Percentiles rank a stretch among this genome's conserved stretches.
phyloP scores from a whole-genome alignment of 1,140 invertebrate genomes.

The Penaeus chinensis region DNA sequence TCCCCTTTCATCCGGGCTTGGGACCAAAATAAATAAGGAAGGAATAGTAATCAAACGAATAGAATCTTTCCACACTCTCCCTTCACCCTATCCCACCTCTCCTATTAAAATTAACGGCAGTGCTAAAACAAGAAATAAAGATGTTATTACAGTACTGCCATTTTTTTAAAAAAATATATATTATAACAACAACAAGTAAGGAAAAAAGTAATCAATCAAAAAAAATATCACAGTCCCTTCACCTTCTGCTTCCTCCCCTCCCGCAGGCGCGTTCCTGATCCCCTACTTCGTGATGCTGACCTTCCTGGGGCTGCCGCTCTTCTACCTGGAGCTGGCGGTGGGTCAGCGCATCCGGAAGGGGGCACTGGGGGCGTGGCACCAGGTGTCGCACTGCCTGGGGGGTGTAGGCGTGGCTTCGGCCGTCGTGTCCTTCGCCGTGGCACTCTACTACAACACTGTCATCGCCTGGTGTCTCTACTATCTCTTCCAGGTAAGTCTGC shows the following conservation, averaged over 20 bases:
- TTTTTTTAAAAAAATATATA: too few species aligned
- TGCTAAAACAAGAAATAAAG: too few species aligned
- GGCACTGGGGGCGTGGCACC: conserved; percentile 93
- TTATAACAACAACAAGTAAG: too few species aligned
- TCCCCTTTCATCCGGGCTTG: too few species aligned
- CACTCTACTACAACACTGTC: conserved; percentile 96
- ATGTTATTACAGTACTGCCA: too few species aligned
- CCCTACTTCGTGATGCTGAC: conserved; percentile 60
- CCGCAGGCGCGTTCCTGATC: conserved; percentile 53
- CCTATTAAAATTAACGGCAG: too few species aligned
- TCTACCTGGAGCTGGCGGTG: conserved; percentile 58
- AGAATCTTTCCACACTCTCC: too few species aligned
- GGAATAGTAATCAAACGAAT: too few species aligned
- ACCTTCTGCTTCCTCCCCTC: neutral
- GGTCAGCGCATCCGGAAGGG: conserved; percentile 72
- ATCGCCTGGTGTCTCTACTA: conserved; percentile 98
- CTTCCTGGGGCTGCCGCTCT: conserved; percentile 54
- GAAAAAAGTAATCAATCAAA: too few species aligned
- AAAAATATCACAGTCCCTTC: too few species aligned
- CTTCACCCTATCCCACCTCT: too few species aligned
- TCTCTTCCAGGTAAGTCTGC: conserved; percentile 80
- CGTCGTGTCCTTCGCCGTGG: conserved; percentile 79
- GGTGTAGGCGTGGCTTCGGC: conserved; percentile 90
- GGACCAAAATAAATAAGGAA: too few species aligned
- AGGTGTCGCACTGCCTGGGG: conserved; percentile 90